Conservation (phyloP, 2,113 vertebrate species). For the Coptodon rendalli region DNA sequence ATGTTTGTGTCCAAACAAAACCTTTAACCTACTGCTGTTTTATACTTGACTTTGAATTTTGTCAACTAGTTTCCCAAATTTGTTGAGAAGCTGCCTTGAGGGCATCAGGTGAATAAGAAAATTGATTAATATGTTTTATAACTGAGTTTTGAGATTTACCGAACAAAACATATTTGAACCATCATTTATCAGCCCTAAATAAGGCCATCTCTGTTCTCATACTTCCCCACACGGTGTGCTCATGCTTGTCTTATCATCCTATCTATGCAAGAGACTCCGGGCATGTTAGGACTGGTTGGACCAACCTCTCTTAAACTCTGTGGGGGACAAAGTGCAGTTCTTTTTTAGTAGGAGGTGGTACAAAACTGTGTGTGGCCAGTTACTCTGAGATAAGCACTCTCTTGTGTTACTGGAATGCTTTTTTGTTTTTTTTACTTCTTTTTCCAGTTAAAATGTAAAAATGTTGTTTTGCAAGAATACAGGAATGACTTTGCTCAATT, state of each 20-base stretch:
- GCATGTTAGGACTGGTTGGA: constrained; percentile 8
- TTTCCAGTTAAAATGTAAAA: neutral
- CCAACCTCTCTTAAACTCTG: neutral
- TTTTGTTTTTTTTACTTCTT: neutral
- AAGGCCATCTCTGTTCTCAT: neutral
- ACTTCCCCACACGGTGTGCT: neutral
- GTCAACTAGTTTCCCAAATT: neutral
- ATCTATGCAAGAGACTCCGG: neutral
- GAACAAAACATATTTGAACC: neutral
- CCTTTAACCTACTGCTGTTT: neutral
- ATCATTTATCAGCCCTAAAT: neutral
- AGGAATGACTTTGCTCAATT: neutral
- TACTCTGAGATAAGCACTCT: neutral
- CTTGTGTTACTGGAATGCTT: neutral
- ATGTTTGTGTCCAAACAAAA: neutral
- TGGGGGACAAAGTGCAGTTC: neutral
- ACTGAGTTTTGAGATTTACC: neutral
- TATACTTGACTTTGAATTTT: neutral
- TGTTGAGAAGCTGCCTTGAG: neutral
- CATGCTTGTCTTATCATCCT: neutral
- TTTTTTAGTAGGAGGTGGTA: neutral
- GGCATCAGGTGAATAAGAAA: neutral
- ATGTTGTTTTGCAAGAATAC: neutral
- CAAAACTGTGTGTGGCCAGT: neutral
- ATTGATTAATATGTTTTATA: neutral